Conservation (phyloP, 1,140 invertebrate genomes). For the Camponotus floridanus region DNA sequence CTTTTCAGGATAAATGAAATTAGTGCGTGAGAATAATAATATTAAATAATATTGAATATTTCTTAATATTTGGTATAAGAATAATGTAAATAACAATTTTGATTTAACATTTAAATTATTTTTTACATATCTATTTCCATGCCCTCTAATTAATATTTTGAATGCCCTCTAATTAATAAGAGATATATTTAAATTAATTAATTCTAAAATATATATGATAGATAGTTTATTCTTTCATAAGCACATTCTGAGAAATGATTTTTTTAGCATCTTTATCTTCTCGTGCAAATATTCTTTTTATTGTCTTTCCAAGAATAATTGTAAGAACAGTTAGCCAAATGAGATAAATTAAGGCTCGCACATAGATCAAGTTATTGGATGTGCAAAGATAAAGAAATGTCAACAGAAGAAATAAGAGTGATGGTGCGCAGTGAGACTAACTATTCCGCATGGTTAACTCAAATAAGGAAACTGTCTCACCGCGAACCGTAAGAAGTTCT, state of each 20-base stretch:
- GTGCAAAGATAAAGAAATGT: constrained; percentile 43
- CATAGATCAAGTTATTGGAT: neutral
- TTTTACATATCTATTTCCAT: neutral
- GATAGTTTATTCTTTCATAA: neutral
- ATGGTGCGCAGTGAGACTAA: constrained; percentile 39
- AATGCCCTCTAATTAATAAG: neutral
- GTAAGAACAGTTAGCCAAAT: neutral
- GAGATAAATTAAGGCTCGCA: constrained; percentile 3
- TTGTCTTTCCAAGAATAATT: neutral
- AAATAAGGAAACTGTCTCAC: constrained; percentile 64
- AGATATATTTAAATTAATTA: neutral
- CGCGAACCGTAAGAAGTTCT: constrained; percentile 28
- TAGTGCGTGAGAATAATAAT: too few relatives aligned
- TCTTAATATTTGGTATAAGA: neutral
- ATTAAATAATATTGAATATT: neutral
- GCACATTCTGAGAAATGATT: neutral
- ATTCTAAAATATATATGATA: neutral
- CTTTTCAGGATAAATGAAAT: too few relatives aligned
- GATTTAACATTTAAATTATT: neutral
- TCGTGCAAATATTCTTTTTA: neutral
- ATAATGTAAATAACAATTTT: neutral
- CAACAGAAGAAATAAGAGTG: constrained; percentile 44
- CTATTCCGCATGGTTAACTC: constrained; percentile 66
- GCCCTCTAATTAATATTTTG: neutral
- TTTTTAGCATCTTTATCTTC: neutral